phyloP scores from a whole-genome alignment of 2,113 vertebrate genomes.

The Phocoena phocoena region DNA sequence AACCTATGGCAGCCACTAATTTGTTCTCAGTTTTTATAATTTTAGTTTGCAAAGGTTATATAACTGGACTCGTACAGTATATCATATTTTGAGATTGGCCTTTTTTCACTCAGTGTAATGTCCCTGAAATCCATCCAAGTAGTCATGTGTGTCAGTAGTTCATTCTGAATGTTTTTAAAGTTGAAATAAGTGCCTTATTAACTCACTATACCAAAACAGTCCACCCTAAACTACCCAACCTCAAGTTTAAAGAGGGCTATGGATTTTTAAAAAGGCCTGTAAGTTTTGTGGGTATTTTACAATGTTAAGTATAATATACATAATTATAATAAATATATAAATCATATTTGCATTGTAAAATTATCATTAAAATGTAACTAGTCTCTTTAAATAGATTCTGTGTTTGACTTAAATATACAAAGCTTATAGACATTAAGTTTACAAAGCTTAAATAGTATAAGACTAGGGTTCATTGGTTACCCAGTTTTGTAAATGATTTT shows the following conservation, averaged over 20 bases:
- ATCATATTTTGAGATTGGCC: neutral
- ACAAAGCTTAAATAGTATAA: neutral
- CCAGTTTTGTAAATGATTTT: neutral
- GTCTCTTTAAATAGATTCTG: neutral
- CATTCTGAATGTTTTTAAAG: neutral
- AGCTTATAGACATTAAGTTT: neutral
- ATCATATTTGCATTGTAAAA: neutral
- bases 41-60: neutral
- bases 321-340: neutral
- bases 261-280: neutral
- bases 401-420: neutral
- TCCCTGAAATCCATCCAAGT: neutral
- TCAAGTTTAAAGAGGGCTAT: neutral
- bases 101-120: neutral
- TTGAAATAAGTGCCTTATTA: neutral
- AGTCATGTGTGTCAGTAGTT: neutral
- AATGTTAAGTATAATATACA: neutral
- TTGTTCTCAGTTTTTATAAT: neutral
- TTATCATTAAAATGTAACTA: neutral
- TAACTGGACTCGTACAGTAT: neutral
- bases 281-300: neutral
- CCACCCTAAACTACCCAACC: neutral
- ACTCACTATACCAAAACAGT: neutral
- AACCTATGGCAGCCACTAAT: neutral
- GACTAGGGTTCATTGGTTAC: neutral